Base-by-base conservation (phyloP, 2,797 vertebrate species). In the Melanotaenia maccullochi region DNA sequence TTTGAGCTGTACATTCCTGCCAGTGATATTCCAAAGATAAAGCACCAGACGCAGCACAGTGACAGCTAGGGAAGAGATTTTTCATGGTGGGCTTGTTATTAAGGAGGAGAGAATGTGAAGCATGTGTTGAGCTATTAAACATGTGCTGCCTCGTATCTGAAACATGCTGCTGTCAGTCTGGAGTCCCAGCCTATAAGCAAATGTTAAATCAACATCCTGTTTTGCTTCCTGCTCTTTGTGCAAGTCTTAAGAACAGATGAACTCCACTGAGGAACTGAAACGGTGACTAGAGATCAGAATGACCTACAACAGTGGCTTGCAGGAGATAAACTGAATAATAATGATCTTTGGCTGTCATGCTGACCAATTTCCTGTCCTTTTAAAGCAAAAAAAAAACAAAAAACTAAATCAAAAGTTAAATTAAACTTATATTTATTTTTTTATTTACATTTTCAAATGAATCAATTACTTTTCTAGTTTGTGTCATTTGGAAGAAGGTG, bases 151-250 rank as follows among this genome's bases (percentile, higher is more conserved):
- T 64, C 72, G 33, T 74, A 76, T 79, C 76, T 78, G 60, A 70
- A 75, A 68, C 85, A 68, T 78, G 76, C 74, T 68, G 55, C 73
- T 79, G 76, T 86, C 95, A 85, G 87, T 80, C 70, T 80, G 76
- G 73, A 87, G 79, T 81, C 55, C 59, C 56, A 42, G 38, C 70
- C 54, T 62, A 86, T 85, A 81, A 81, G 70, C 47, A 64, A 77
- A 81, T 82, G 78, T 78, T 68, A 66, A 75, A 77, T 60, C 52
- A 72, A 77, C 85, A 84, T 90, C 83, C 88, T 88, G 86, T 82
- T 89, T 78, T 90, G 73, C 72, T 88, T 88, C 84, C 84, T 90
- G 86, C 66, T 78, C 82, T 89, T 78, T 74, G 58, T 74, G 54
- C 24, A 9, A 79, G 56, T 65, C 64, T 42, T 20, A 35, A 63